Percentiles rank a stretch among this genome's conserved stretches.
Evolutionary conservation across 2,797 vertebrate genomes (phyloP).

Genomic region (Pantherophis alleghaniensis): DNA sequence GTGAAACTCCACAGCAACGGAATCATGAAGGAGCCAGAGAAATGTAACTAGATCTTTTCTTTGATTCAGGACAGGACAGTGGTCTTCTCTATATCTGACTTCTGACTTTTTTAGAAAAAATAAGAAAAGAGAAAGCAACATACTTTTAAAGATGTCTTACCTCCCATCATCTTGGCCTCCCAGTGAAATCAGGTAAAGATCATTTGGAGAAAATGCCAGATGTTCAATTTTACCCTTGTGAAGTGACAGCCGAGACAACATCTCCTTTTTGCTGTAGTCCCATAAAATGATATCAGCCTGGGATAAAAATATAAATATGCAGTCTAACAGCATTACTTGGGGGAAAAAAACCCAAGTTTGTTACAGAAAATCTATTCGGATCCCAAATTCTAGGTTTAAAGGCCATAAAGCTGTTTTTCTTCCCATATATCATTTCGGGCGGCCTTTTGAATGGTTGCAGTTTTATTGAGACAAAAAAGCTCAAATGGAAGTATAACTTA

Average conservation of each 20-base stretch:
- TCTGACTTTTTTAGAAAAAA: background rate
- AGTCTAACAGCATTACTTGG: background rate
- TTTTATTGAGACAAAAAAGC: background rate
- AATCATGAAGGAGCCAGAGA: background rate
- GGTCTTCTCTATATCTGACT: background rate
- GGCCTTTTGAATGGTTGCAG: rapidly evolving
- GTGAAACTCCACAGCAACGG: background rate
- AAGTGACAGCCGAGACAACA: slow-evolving; percentile 77
- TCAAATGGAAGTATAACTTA: background rate
- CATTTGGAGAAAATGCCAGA: slow-evolving; percentile 85
- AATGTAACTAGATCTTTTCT: background rate
- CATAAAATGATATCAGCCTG: slow-evolving; percentile 89
- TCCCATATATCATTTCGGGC: background rate
- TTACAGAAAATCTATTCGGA: background rate
- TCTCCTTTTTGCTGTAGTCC: slow-evolving; percentile 76
- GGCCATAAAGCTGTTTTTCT: background rate
- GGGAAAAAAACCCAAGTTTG: background rate
- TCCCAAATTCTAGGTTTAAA: background rate
- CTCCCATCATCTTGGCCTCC: slow-evolving; percentile 90
- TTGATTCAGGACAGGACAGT: background rate
- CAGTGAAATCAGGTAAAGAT: slow-evolving; percentile 85
- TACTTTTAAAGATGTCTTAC: slow-evolving; percentile 62
- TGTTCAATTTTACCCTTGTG: slow-evolving; percentile 88
- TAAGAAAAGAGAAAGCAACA: background rate
- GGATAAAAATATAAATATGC: slow-evolving; percentile 20